These are phyloP conservation scores for Halocynthia roretzi DNA, from an alignment of 23 tunicate genomes.

Conservation along the genomic window DNA sequence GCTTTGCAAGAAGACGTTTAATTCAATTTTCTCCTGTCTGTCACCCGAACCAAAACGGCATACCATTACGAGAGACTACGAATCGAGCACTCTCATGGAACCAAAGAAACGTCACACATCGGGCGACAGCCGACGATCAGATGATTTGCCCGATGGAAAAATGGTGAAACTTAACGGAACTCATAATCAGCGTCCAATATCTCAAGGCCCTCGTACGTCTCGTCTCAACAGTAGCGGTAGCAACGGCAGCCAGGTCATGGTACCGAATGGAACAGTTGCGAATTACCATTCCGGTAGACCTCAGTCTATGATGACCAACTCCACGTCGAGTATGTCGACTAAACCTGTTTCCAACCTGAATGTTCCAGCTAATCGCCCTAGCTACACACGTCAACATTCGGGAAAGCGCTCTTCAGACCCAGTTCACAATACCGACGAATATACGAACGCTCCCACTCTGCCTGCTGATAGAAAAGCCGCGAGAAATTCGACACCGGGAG, in stretches of 20 bases:
- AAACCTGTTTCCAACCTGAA: background rate
- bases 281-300: background rate
- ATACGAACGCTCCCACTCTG: constrained; percentile 15
- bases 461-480: constrained; percentile 6
- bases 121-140: background rate
- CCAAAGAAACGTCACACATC: background rate
- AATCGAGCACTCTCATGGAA: constrained; percentile 1
- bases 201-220: constrained; percentile 1
- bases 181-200: background rate
- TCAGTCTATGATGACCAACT: background rate
- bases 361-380: background rate
- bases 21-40: constrained; percentile 1
- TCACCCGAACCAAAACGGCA: constrained; percentile 17
- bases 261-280: background rate
- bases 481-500: constrained; percentile 14
- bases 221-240: constrained; percentile 6
- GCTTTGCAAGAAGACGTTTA: constrained; percentile 6
- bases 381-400: background rate
- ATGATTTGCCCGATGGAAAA: background rate
- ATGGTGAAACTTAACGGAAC: constrained; percentile 9
- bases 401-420: constrained; percentile 23
- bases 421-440: background rate
- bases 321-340: background rate
- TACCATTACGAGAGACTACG: background rate
- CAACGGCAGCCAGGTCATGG: constrained; percentile 9